These are phyloP conservation scores for Palloptera scutellata DNA, from an alignment of 2,888 invertebrate species.

Conservation along the genomic window DNA sequence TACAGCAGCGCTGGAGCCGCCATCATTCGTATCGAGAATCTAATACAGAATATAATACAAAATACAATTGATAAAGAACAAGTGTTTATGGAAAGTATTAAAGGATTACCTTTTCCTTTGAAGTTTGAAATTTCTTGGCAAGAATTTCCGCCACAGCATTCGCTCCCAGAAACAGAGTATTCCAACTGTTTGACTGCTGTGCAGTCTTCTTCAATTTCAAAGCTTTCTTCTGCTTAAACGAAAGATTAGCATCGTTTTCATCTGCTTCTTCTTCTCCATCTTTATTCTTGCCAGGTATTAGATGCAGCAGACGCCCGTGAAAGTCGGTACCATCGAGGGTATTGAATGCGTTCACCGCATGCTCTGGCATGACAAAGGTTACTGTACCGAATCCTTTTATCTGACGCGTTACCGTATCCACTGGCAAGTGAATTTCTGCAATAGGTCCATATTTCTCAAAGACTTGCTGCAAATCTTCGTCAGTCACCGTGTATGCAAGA, in stretches of 20 bases:
- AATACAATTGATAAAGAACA: background rate
- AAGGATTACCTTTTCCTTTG: slow-evolving; percentile 77
- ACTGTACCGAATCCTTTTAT: slow-evolving; percentile 91
- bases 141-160: slow-evolving; percentile 94
- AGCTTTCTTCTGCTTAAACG: slow-evolving; percentile 85
- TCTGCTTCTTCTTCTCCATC: slow-evolving; percentile 63
- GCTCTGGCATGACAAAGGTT: slow-evolving; percentile 93
- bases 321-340: slow-evolving; percentile 90
- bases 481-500: slow-evolving; percentile 84
- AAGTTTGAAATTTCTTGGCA: slow-evolving; percentile 81
- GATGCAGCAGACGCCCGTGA: slow-evolving; percentile 91
- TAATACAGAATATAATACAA: slow-evolving; percentile 38
- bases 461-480: slow-evolving; percentile 81
- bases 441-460: slow-evolving; percentile 89
- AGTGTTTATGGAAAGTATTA: background rate
- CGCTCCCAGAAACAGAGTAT: slow-evolving; percentile 89
- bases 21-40: slow-evolving; percentile 63
- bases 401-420: slow-evolving; percentile 82
- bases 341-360: slow-evolving; percentile 88
- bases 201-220: slow-evolving; percentile 78
- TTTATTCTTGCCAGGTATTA: slow-evolving; percentile 81
- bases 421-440: slow-evolving; percentile 86
- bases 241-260: slow-evolving; percentile 70
- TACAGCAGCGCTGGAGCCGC: slow-evolving; percentile 84
- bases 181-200: slow-evolving; percentile 92